Percentiles rank a stretch among this genome's conserved stretches.
These are phyloP conservation scores for Lepisosteus osseus DNA, from an alignment of 2,113 vertebrate species.

Conservation along the genomic window DNA sequence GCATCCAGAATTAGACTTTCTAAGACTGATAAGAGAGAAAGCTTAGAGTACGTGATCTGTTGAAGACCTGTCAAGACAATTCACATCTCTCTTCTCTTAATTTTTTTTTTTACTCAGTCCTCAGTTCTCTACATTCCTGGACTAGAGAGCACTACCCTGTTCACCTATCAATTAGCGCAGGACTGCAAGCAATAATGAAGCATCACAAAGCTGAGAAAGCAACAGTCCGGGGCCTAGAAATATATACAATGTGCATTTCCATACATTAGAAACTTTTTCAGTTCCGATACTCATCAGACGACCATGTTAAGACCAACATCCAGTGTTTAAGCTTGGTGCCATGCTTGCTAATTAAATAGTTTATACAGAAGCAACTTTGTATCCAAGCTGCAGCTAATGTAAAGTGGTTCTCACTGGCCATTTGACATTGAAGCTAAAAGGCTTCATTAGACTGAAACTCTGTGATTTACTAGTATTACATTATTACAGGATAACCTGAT, in stretches of 20 bases:
- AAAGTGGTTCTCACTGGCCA: too few relatives aligned
- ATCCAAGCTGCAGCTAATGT: too few relatives aligned
- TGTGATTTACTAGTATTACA: neutral
- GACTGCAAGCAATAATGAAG: neutral
- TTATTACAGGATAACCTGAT: constrained; percentile 20
- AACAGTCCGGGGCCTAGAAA: neutral
- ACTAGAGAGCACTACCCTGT: neutral
- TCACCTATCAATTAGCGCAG: constrained; percentile 9
- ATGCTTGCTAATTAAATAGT: constrained; percentile 12
- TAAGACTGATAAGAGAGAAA: too few relatives aligned
- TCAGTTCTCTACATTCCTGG: too few relatives aligned
- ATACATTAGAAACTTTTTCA: neutral
- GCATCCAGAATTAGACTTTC: too few relatives aligned
- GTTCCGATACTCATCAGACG: neutral
- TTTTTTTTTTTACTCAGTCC: too few relatives aligned
- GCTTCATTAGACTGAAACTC: too few relatives aligned
- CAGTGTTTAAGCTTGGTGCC: constrained; percentile 2
- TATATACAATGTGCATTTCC: neutral
- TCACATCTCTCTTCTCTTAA: too few relatives aligned
- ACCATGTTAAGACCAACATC: neutral
- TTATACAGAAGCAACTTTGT: constrained; percentile 2
- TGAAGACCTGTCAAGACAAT: too few relatives aligned
- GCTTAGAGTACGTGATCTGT: too few relatives aligned
- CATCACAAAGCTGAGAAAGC: constrained; percentile 16
- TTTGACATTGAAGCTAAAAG: too few relatives aligned